A percentile compares a stretch with the other conserved stretches of the same genome.
These are phyloP conservation scores for Lycaena phlaeas DNA, from an alignment of 2,888 invertebrate genomes.

Conservation along the genomic window DNA sequence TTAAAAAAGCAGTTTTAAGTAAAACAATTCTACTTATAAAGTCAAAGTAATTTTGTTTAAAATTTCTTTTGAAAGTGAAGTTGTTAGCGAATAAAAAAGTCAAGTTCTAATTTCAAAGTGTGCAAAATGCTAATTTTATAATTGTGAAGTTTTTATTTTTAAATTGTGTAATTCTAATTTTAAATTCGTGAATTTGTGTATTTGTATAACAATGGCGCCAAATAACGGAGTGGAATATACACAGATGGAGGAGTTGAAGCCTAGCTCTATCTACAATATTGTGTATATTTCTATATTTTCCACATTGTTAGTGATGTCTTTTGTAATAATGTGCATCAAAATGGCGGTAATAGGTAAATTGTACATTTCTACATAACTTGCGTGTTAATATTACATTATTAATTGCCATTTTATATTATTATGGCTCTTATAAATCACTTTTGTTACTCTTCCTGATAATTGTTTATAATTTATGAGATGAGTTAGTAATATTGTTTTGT, in stretches of 20 bases:
- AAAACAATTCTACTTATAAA: background rate
- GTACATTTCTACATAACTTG: too few species aligned
- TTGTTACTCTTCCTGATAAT: too few species aligned
- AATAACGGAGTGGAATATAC: slow-evolving; percentile 8
- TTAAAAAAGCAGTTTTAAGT: slow-evolving; percentile 12
- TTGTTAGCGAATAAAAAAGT: slow-evolving; percentile 11
- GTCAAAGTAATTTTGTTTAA: slow-evolving; percentile 3
- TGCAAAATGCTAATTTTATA: too few species aligned
- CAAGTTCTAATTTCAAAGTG: too few species aligned
- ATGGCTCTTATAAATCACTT: too few species aligned
- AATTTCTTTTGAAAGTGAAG: background rate
- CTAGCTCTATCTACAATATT: slow-evolving; percentile 16
- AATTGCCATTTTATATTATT: background rate
- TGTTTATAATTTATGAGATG: too few species aligned
- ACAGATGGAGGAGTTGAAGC: background rate
- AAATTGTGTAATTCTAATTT: too few species aligned
- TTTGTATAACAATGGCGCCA: slow-evolving; percentile 19
- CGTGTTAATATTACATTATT: too few species aligned
- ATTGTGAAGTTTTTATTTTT: too few species aligned
- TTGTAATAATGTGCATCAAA: slow-evolving; percentile 42
- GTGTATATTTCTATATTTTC: slow-evolving; percentile 26
- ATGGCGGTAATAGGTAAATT: slow-evolving; percentile 32
- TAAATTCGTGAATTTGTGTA: too few species aligned
- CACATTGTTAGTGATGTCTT: slow-evolving; percentile 36
- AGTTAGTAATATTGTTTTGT: too few species aligned